Conservation (phyloP, 2,797 vertebrate species). For the Gambelia wislizenii region DNA sequence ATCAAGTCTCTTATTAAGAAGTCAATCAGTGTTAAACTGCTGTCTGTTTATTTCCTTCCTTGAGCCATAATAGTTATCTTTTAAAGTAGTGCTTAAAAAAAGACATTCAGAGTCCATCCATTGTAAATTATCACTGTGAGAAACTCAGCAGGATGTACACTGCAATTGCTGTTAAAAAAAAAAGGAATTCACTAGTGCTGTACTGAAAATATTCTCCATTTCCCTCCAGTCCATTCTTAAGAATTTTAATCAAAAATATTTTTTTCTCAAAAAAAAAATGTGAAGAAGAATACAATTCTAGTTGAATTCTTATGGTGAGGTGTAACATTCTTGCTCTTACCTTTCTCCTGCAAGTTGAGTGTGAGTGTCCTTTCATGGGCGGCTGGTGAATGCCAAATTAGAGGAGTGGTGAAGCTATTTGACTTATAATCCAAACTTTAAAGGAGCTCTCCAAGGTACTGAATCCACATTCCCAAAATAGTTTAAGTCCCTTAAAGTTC, state of each 20-base stretch:
- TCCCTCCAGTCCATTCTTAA: background rate
- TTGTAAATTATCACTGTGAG: background rate
- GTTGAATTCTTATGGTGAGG: too few relatives aligned
- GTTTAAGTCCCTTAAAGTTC: too few relatives aligned
- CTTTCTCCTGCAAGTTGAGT: background rate
- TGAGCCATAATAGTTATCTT: background rate
- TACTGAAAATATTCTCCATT: background rate
- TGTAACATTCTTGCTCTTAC: background rate
- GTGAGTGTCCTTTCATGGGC: background rate
- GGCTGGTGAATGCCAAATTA: too few relatives aligned
- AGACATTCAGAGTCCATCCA: background rate
- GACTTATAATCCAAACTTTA: too few relatives aligned
- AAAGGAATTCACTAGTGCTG: background rate
- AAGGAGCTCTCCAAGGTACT: too few relatives aligned
- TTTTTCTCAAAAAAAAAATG: background rate
- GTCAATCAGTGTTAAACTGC: background rate
- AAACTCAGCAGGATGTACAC: background rate
- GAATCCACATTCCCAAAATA: too few relatives aligned
- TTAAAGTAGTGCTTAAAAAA: background rate
- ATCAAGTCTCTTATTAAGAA: background rate
- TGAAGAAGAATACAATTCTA: background rate
- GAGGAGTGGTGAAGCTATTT: too few relatives aligned
- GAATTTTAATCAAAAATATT: background rate
- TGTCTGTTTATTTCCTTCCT: background rate
- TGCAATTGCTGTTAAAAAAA: background rate